Evolutionary conservation across 2,113 vertebrate genomes (phyloP).

Genomic region (Neotragus moschatus): DNA sequence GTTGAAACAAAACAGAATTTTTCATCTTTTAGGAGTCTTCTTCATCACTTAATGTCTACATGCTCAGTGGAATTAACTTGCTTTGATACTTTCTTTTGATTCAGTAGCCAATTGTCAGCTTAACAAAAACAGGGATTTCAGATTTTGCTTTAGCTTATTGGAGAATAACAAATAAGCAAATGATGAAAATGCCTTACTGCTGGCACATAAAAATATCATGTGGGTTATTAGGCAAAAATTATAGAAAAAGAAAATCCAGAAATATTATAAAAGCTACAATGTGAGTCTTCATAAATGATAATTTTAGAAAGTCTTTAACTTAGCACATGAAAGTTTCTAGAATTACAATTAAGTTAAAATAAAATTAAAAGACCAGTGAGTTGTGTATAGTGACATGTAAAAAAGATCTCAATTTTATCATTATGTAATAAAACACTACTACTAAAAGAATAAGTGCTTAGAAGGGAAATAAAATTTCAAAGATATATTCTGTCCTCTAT

Average conservation of each 20-base stretch:
- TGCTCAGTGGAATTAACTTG: neutral
- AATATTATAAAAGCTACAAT: neutral
- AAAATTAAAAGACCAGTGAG: constrained; percentile 20
- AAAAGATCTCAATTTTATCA: constrained; percentile 10
- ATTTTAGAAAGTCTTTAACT: constrained; percentile 6
- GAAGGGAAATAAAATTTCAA: constrained; percentile 13
- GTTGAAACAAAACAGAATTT: neutral
- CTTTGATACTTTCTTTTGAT: constrained; percentile 1
- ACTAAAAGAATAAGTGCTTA: neutral
- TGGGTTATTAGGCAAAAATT: neutral
- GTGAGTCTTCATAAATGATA: neutral
- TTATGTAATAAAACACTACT: constrained; percentile 12
- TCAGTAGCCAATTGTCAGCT: neutral
- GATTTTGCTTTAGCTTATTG: neutral
- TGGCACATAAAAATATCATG: neutral
- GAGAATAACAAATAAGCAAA: neutral
- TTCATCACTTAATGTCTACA: neutral
- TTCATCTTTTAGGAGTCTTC: neutral
- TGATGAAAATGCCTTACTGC: neutral
- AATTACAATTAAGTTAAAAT: constrained; percentile 24
- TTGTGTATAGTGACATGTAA: constrained; percentile 10
- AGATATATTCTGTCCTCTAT: neutral
- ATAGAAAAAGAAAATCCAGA: neutral
- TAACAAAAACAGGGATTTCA: neutral
- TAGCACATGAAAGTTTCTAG: neutral